These are phyloP conservation scores for Petrolisthes manimaculis DNA, from an alignment of 2,888 invertebrate genomes.

Conservation along the genomic window DNA sequence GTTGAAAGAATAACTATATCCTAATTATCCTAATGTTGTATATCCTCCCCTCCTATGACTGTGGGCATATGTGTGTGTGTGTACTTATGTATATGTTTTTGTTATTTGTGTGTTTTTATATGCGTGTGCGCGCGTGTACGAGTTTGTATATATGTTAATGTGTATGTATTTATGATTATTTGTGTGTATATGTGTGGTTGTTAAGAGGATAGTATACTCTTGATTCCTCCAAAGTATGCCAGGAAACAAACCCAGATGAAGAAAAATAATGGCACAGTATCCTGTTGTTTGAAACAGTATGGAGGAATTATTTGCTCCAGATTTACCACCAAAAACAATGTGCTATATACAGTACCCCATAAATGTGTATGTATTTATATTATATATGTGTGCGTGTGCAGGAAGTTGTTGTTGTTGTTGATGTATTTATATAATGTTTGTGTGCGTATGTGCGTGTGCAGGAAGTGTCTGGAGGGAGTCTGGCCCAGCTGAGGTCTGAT, in stretches of 20 bases:
- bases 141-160: neutral
- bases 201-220: neutral
- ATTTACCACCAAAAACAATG: too few species aligned
- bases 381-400: too few species aligned
- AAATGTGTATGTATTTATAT: neutral
- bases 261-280: neutral
- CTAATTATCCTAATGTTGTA: neutral
- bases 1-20: too few species aligned
- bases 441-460: too few species aligned
- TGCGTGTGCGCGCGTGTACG: neutral
- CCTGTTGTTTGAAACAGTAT: too few species aligned
- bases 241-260: neutral
- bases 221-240: neutral
- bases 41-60: neutral
- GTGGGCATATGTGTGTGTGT: slow-evolving; percentile 14
- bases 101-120: neutral
- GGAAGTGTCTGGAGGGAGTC: too few species aligned
- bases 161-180: neutral
- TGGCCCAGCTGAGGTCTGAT: too few species aligned
- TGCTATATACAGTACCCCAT: too few species aligned
- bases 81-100: slow-evolving; percentile 25
- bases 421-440: too few species aligned
- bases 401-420: too few species aligned
- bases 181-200: neutral
- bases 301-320: too few species aligned